Percentiles rank a stretch among this genome's conserved stretches.
phyloP scores from a whole-genome alignment of 2,888 invertebrate genomes.

The Zonitis immaculata region DNA sequence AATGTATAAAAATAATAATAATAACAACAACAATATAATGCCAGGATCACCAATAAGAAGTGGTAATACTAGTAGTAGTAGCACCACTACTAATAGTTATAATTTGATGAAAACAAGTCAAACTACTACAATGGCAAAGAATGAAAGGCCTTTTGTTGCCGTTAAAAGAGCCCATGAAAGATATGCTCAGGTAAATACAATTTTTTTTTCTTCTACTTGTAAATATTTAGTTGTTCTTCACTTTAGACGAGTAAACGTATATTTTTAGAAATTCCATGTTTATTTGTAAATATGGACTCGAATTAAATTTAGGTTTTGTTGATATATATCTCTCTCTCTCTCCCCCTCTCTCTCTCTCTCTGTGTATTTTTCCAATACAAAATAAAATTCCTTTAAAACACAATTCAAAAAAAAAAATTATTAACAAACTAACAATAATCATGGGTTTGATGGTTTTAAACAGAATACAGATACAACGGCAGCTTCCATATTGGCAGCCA shows the following conservation, averaged over 20 bases:
- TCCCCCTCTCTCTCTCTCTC: too few species aligned
- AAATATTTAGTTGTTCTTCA: not conserved
- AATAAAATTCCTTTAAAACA: not conserved
- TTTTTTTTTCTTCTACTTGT: not conserved
- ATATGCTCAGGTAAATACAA: constrained; percentile 38
- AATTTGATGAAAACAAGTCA: constrained; percentile 10
- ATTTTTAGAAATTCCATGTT: not conserved
- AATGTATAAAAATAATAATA: constrained; percentile 28
- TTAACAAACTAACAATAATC: not conserved
- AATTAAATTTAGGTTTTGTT: constrained; percentile 4
- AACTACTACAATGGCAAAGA: constrained; percentile 39
- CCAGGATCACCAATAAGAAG: constrained; percentile 10
- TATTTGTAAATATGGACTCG: constrained; percentile 2
- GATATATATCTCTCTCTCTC: not conserved
- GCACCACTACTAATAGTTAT: constrained; percentile 16
- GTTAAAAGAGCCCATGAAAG: constrained; percentile 55
- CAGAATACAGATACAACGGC: constrained; percentile 40
- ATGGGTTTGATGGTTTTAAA: constrained; percentile 19
- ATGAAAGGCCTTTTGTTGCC: constrained; percentile 60
- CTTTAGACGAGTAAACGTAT: not conserved
- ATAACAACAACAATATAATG: constrained; percentile 11
- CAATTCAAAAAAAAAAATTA: not conserved
- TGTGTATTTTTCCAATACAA: not conserved
- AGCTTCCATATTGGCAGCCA: constrained; percentile 40
- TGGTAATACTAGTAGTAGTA: constrained; percentile 22